These are phyloP conservation scores for Passer montanus DNA, from an alignment of 2,113 vertebrate species.

Conservation along the genomic window DNA sequence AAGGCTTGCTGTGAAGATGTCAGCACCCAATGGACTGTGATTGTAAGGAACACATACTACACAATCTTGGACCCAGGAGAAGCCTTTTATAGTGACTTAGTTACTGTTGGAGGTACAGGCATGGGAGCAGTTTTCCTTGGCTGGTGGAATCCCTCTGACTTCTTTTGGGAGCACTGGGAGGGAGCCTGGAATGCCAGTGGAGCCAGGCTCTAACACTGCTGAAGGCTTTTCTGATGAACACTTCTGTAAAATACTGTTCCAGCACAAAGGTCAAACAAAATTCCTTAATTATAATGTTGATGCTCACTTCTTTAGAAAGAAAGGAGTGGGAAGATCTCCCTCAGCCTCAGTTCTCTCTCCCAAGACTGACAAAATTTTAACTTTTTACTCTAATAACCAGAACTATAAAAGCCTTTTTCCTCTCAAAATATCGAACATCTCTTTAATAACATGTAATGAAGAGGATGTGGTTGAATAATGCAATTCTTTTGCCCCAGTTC, in stretches of 20 bases:
- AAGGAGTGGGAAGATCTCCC: not conserved
- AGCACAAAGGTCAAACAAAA: not conserved
- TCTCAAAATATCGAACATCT: not conserved
- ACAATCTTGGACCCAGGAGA: not conserved
- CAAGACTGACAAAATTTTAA: not conserved
- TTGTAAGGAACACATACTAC: not conserved
- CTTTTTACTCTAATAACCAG: conserved; percentile 17
- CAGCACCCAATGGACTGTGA: not conserved
- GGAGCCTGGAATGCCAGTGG: not conserved
- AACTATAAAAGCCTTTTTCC: conserved; percentile 9
- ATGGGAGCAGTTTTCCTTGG: not conserved
- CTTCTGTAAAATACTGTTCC: not conserved
- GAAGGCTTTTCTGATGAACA: not conserved
- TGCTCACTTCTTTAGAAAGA: not conserved
- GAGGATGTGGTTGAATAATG: conserved; percentile 56
- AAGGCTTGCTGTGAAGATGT: not conserved
- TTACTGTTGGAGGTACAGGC: not conserved
- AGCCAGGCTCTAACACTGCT: not conserved
- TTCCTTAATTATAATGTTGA: not conserved
- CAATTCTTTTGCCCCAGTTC: conserved; percentile 25
- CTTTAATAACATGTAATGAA: conserved; percentile 50
- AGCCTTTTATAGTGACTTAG: conserved; percentile 35
- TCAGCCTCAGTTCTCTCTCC: not conserved
- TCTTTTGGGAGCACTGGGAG: not conserved
- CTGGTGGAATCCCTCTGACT: not conserved